Percentiles rank a stretch among this genome's conserved stretches.
phyloP scores from a whole-genome alignment of 2,888 invertebrate species.

The Halictus ligatus region DNA sequence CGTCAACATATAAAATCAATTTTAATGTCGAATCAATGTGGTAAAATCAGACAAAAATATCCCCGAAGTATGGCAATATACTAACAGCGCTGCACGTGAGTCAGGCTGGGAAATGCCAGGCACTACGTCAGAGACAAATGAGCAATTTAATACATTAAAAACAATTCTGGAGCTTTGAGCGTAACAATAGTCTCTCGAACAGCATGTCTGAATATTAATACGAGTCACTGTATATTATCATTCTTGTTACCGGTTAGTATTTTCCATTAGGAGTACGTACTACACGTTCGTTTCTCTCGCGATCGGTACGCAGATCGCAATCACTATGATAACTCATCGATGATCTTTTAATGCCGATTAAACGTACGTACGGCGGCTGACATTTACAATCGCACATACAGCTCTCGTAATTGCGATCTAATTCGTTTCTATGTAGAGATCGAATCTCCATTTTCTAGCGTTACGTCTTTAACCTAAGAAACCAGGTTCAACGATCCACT shows the following conservation, averaged over 20 bases:
- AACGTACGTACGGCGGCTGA: neutral
- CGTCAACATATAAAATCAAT: neutral
- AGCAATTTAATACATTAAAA: neutral
- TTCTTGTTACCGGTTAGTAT: conserved; percentile 1
- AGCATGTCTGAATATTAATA: conserved; percentile 3
- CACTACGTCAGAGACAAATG: neutral
- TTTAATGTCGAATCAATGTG: neutral
- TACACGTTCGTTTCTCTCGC: neutral
- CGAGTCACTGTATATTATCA: neutral
- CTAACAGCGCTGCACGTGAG: neutral
- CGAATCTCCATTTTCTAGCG: neutral
- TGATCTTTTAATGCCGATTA: conserved; percentile 15
- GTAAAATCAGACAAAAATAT: neutral
- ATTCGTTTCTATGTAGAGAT: conserved; percentile 1
- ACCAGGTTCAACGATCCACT: neutral
- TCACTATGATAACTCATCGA: conserved; percentile 14
- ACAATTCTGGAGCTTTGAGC: neutral
- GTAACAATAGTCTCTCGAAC: neutral
- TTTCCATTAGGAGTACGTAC: conserved; percentile 3
- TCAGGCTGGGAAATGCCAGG: neutral
- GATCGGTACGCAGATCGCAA: neutral
- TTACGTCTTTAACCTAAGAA: neutral
- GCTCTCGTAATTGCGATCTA: conserved; percentile 10
- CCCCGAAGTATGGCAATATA: neutral
- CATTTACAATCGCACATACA: conserved; percentile 21